These are phyloP conservation scores for Stegodyphus dumicola DNA, from an alignment of 1,140 invertebrate genomes.

Conservation along the genomic window DNA sequence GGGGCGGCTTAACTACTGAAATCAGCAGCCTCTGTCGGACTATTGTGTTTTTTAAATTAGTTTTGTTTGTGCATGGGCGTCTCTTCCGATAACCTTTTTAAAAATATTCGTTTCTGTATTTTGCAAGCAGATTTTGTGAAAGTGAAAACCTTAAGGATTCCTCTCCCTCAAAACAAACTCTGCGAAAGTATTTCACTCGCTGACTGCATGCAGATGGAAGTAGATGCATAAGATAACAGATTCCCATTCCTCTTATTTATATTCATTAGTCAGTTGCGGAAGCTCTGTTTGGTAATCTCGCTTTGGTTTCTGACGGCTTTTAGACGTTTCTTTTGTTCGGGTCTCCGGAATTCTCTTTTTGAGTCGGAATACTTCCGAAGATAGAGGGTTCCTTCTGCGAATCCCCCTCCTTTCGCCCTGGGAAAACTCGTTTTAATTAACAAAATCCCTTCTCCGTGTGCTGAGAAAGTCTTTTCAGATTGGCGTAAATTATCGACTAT, in stretches of 20 bases:
- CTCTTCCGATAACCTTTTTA: too few relatives aligned
- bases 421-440: constrained; percentile 5
- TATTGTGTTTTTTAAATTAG: too few relatives aligned
- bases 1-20: too few relatives aligned
- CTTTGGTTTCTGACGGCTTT: constrained; percentile 12
- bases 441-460: not conserved
- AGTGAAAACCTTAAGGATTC: too few relatives aligned
- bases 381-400: not conserved
- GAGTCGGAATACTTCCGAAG: not conserved
- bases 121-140: too few relatives aligned
- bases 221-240: constrained; percentile 1
- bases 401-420: not conserved
- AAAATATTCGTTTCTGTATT: too few relatives aligned
- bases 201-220: not conserved
- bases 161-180: not conserved
- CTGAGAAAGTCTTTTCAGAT: not conserved
- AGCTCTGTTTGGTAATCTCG: not conserved
- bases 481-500: constrained; percentile 7
- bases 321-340: constrained; percentile 1
- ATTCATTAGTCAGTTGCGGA: not conserved
- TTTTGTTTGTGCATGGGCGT: too few relatives aligned
- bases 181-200: not conserved
- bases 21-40: too few relatives aligned
- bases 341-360: not conserved
- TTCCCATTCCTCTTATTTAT: constrained; percentile 3